Conservation (phyloP, 2,888 invertebrate species). For the Frankliniella fusca region DNA sequence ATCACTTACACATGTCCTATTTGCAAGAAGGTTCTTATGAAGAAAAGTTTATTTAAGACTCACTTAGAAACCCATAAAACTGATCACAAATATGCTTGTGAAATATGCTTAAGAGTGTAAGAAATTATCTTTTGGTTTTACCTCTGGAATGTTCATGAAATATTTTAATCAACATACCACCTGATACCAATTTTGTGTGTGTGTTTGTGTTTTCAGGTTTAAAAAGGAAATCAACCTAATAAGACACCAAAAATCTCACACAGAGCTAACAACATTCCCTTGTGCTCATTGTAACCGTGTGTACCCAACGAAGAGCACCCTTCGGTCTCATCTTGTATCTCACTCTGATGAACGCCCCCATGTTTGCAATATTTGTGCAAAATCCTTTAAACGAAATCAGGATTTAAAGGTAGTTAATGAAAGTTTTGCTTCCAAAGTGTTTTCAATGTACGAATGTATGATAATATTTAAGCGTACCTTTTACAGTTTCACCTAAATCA, state of each 20-base stretch:
- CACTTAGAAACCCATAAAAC: slow-evolving; percentile 62
- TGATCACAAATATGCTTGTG: slow-evolving; percentile 59
- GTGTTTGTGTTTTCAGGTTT: slow-evolving; percentile 53
- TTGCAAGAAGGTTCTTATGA: slow-evolving; percentile 59
- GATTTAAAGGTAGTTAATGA: slow-evolving; percentile 58
- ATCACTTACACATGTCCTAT: slow-evolving; percentile 51
- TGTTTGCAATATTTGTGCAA: slow-evolving; percentile 63
- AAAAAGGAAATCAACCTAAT: slow-evolving; percentile 61
- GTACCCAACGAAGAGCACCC: slow-evolving; percentile 63
- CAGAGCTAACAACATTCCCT: slow-evolving; percentile 53
- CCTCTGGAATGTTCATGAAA: slow-evolving; percentile 27
- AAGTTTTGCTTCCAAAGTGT: not conserved
- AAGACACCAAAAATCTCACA: slow-evolving; percentile 61
- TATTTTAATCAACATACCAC: slow-evolving; percentile 24
- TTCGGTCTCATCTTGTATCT: slow-evolving; percentile 65
- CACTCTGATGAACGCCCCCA: slow-evolving; percentile 66
- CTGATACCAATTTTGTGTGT: not conserved
- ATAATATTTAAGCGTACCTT: slow-evolving; percentile 11
- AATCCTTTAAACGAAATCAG: slow-evolving; percentile 68
- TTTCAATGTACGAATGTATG: not conserved
- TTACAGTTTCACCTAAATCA: slow-evolving; percentile 68
- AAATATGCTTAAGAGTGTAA: slow-evolving; percentile 65
- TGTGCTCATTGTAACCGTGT: slow-evolving; percentile 67
- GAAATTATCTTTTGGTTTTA: slow-evolving; percentile 42
- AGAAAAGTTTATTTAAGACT: slow-evolving; percentile 59